A percentile compares a stretch with the other conserved stretches of the same genome.
Evolutionary conservation across 2,888 invertebrate species (phyloP).

Genomic region (Hypselothyrea guttata): DNA sequence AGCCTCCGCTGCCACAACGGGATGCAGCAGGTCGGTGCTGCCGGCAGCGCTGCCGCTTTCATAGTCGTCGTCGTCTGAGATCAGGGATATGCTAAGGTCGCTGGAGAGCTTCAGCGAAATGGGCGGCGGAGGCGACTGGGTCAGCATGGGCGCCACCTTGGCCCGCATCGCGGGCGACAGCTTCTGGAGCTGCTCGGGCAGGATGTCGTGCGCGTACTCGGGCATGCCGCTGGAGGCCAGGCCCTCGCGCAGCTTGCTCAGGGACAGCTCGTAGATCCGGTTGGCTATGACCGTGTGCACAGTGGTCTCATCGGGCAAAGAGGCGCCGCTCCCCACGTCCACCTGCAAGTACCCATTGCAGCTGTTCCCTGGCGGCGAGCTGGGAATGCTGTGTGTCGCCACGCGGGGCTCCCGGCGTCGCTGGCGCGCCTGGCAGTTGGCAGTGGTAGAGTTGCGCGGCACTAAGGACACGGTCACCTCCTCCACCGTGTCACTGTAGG

Average conservation of each 20-base stretch:
- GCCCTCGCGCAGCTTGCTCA: constrained; percentile 80
- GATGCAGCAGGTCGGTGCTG: constrained; percentile 33
- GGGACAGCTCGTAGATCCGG: constrained; percentile 79
- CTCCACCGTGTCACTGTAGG: constrained; percentile 64
- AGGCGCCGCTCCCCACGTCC: constrained; percentile 55
- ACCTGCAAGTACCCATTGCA: constrained; percentile 44
- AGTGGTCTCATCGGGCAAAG: constrained; percentile 79
- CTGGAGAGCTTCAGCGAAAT: constrained; percentile 77
- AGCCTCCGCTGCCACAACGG: constrained; percentile 43
- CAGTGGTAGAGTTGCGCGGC: constrained; percentile 71
- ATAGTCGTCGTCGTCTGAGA: constrained; percentile 80
- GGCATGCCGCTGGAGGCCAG: constrained; percentile 78
- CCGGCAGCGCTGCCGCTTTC: constrained; percentile 49
- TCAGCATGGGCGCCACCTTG: constrained; percentile 64
- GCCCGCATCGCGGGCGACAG: constrained; percentile 65
- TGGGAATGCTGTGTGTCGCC: constrained; percentile 11
- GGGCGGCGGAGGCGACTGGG: constrained; percentile 69
- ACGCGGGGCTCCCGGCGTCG: constrained; percentile 24
- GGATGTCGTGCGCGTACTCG: constrained; percentile 66
- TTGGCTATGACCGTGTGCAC: constrained; percentile 81
- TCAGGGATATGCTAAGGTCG: constrained; percentile 81
- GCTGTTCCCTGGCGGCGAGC: constrained; percentile 7
- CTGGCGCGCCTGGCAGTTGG: constrained; percentile 59
- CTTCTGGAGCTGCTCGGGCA: constrained; percentile 67
- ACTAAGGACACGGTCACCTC: constrained; percentile 79